phyloP scores from a whole-genome alignment of 2,113 vertebrate species.

The Emydura subglobosa region DNA sequence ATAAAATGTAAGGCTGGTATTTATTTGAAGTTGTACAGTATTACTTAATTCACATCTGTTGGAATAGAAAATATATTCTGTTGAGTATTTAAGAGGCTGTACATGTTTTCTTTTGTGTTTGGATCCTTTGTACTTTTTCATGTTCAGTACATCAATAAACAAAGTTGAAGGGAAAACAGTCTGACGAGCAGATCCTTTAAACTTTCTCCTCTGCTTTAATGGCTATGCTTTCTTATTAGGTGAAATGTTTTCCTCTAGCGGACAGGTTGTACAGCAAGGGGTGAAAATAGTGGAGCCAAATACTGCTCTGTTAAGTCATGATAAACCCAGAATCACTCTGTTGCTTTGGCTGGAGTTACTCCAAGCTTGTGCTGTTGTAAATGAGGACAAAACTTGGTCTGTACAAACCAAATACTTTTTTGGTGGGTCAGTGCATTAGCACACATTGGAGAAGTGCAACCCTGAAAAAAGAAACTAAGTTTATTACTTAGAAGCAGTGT shows the following conservation, averaged over 20 bases:
- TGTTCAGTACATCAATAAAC: constrained; percentile 99
- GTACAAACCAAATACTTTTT: background rate
- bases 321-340: fast-evolving
- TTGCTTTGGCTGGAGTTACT: background rate
- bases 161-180: constrained; percentile 94
- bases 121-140: constrained; percentile 96
- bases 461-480: background rate
- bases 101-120: constrained; percentile 99
- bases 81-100: constrained; percentile 99
- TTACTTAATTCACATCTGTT: constrained; percentile 94
- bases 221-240: background rate
- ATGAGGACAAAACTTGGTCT: background rate
- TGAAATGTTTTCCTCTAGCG: background rate
- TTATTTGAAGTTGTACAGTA: constrained; percentile 99
- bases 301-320: background rate
- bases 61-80: constrained; percentile 94
- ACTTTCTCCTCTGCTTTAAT: background rate
- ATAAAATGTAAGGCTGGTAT: constrained; percentile 93
- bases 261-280: background rate
- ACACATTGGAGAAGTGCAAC: background rate
- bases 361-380: background rate
- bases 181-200: constrained; percentile 70
- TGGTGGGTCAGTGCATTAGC: background rate
- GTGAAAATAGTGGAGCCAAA: background rate
- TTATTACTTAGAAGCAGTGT: background rate